A percentile compares a stretch with the other conserved stretches of the same genome.
Evolutionary conservation across 2,888 invertebrate species (phyloP).

Genomic region (Lycaena phlaeas): DNA sequence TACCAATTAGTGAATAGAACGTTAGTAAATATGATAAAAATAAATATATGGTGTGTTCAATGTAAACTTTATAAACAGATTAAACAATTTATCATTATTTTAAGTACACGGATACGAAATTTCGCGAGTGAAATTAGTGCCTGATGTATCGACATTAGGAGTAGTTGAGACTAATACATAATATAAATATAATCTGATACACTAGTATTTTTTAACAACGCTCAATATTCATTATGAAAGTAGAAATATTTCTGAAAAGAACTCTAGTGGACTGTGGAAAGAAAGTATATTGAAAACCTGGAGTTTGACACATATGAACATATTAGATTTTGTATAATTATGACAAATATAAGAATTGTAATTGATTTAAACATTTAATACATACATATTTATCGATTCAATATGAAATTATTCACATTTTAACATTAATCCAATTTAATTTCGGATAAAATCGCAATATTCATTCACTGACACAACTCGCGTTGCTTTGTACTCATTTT

Average conservation of each 20-base stretch:
- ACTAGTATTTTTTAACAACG: neutral
- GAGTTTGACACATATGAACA: constrained; percentile 58
- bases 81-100: too few relatives aligned
- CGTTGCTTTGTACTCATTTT: constrained; percentile 59
- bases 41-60: too few relatives aligned
- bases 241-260: neutral
- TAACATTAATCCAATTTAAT: constrained; percentile 33
- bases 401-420: constrained; percentile 36
- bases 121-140: constrained; percentile 24
- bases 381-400: constrained; percentile 26
- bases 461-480: constrained; percentile 54
- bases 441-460: constrained; percentile 51
- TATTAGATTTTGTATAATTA: constrained; percentile 18
- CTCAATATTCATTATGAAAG: neutral
- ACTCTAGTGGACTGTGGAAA: neutral
- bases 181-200: constrained; percentile 12
- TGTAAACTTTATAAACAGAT: too few relatives aligned
- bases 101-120: constrained; percentile 30
- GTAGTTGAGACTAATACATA: constrained; percentile 11
- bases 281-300: constrained; percentile 27
- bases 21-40: too few relatives aligned
- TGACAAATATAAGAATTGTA: neutral
- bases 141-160: constrained; percentile 44
- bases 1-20: too few relatives aligned
- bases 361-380: constrained; percentile 19